Evolutionary conservation across 2,113 vertebrate genomes (phyloP).

Genomic region (Phoxinus phoxinus): DNA sequence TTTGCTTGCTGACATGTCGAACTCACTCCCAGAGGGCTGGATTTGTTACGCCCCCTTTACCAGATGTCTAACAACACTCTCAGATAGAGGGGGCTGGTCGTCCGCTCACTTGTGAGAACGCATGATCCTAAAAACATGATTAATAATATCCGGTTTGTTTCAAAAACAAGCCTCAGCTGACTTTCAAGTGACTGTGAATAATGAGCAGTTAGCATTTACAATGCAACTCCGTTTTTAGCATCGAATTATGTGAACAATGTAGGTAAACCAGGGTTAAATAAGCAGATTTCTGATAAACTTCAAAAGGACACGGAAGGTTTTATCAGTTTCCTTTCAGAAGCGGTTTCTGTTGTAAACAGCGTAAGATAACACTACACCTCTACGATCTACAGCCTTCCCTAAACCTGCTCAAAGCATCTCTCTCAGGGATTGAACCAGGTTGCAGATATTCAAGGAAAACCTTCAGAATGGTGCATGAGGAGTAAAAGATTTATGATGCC

Average conservation of each 20-base stretch:
- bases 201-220: neutral
- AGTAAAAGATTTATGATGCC: slow-evolving; percentile 32
- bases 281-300: neutral
- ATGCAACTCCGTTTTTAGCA: neutral
- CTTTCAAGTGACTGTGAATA: neutral
- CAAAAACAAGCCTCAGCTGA: slow-evolving; percentile 24
- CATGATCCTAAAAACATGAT: slow-evolving; percentile 30
- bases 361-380: neutral
- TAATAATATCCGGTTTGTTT: slow-evolving; percentile 17
- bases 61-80: slow-evolving; percentile 48
- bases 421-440: neutral
- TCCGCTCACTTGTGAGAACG: slow-evolving; percentile 11
- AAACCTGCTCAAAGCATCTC: neutral
- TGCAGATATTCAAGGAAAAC: slow-evolving; percentile 22
- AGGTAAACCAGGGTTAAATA: neutral
- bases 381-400: neutral
- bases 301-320: neutral
- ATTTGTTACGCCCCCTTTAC: slow-evolving; percentile 38
- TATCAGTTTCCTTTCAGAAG: neutral
- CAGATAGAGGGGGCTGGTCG: slow-evolving; percentile 29
- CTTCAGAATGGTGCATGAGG: slow-evolving; percentile 15
- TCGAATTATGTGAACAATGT: neutral
- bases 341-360: neutral
- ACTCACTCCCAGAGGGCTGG: slow-evolving; percentile 43
- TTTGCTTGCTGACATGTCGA: slow-evolving; percentile 45